Conservation (phyloP, 2,888 invertebrate genomes). For the Andrena bucephala region DNA sequence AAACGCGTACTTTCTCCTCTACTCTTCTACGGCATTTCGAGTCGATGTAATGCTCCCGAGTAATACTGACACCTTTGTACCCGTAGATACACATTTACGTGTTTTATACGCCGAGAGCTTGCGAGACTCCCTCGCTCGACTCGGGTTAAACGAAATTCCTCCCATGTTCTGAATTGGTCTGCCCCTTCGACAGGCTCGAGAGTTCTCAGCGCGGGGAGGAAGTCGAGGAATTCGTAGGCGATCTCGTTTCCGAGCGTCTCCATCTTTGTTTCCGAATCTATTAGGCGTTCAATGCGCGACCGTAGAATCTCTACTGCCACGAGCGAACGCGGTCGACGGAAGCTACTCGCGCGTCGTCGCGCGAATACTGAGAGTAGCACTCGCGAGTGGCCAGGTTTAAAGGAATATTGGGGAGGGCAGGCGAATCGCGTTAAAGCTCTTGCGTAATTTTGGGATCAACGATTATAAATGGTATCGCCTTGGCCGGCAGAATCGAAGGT, state of each 20-base stretch:
- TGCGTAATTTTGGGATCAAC: conserved; percentile 60
- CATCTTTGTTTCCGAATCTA: background rate
- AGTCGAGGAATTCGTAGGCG: background rate
- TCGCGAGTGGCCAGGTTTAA: conserved; percentile 21
- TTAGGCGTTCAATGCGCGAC: conserved; percentile 26
- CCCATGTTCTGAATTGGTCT: background rate
- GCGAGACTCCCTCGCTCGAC: conserved; percentile 30
- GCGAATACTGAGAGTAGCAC: background rate
- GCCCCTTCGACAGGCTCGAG: conserved; percentile 14
- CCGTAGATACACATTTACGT: conserved; percentile 28
- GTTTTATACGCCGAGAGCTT: conserved; percentile 45
- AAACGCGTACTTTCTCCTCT: conserved; percentile 49
- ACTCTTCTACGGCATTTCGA: conserved; percentile 49
- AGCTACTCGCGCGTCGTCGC: conserved; percentile 26
- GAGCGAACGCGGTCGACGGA: conserved; percentile 27
- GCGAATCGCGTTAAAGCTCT: conserved; percentile 48
- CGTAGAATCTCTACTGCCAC: conserved; percentile 59
- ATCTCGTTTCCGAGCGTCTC: conserved; percentile 35
- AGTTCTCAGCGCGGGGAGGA: background rate
- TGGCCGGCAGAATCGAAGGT: background rate
- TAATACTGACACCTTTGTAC: conserved; percentile 48
- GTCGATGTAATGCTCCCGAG: conserved; percentile 38
- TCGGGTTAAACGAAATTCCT: conserved; percentile 15
- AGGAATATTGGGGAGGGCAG: background rate
- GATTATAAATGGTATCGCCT: conserved; percentile 50